Conservation (phyloP, 1,140 invertebrate species). For the Drosophila pseudoananassae region DNA sequence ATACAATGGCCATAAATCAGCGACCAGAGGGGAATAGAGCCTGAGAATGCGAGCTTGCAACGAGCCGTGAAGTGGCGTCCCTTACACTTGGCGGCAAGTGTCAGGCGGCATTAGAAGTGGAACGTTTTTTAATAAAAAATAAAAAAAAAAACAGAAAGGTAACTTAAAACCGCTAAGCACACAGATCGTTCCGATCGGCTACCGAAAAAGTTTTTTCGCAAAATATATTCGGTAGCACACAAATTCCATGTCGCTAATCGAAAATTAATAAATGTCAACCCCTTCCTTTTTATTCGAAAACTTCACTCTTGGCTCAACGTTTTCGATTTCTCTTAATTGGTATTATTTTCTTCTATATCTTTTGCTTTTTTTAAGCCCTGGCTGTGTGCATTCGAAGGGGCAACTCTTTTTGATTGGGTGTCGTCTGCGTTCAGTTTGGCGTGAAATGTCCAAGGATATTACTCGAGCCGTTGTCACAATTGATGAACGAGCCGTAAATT, state of each 20-base stretch:
- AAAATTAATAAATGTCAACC: conserved; percentile 70
- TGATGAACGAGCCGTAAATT: conserved; percentile 75
- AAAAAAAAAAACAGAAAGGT: conserved; percentile 27
- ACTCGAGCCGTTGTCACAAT: conserved; percentile 74
- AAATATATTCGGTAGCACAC: conserved; percentile 64
- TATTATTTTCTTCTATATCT: conserved; percentile 38
- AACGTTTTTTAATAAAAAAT: conserved; percentile 6
- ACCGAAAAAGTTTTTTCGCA: conserved; percentile 6
- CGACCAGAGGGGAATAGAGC: background rate
- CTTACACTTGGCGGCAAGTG: conserved; percentile 75
- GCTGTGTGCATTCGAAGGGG: conserved; percentile 9
- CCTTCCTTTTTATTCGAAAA: background rate
- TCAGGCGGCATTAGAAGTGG: conserved; percentile 65
- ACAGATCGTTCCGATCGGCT: conserved; percentile 7
- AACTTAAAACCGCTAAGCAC: conserved; percentile 41
- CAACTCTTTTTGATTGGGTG: conserved; percentile 76
- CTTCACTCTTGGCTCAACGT: conserved; percentile 22
- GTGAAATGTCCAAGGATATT: conserved; percentile 76
- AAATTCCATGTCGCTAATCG: conserved; percentile 78
- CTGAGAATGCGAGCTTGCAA: background rate
- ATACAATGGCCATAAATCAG: conserved; percentile 38
- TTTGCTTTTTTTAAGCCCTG: conserved; percentile 17
- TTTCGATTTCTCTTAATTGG: conserved; percentile 50
- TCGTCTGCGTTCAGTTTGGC: conserved; percentile 78
- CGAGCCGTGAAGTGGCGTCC: conserved; percentile 43